These are phyloP conservation scores for Pterostichus madidus DNA, from an alignment of 2,888 invertebrate genomes.

Conservation along the genomic window DNA sequence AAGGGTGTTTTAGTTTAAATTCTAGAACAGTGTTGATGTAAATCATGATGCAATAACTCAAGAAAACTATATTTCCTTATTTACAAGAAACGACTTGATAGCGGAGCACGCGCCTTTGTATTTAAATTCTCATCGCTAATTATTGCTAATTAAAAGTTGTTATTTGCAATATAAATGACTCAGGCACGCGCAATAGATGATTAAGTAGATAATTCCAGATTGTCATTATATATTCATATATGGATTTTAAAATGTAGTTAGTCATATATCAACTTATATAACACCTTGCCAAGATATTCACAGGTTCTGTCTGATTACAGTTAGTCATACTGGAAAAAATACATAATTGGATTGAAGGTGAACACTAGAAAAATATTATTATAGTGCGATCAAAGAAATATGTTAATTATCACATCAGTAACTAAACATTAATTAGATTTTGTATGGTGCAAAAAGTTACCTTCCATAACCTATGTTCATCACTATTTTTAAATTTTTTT, in stretches of 20 bases:
- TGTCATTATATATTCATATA: conserved; percentile 59
- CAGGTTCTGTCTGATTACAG: conserved; percentile 42
- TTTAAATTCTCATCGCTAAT: conserved; percentile 57
- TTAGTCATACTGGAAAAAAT: conserved; percentile 50
- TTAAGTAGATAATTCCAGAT: conserved; percentile 57
- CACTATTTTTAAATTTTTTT: too few relatives aligned
- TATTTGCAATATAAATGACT: conserved; percentile 55
- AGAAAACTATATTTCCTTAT: neutral
- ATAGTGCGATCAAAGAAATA: conserved; percentile 3
- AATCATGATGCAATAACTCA: too few relatives aligned
- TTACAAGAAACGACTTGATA: conserved; percentile 18
- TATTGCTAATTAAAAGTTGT: conserved; percentile 59
- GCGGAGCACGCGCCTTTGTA: conserved; percentile 38
- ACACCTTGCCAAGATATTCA: conserved; percentile 37
- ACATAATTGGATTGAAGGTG: conserved; percentile 45
- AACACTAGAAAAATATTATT: conserved; percentile 29
- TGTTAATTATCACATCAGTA: neutral
- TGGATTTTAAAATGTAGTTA: conserved; percentile 52
- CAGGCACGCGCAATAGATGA: conserved; percentile 61
- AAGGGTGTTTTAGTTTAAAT: too few relatives aligned
- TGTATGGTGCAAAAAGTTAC: neutral
- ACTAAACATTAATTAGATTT: neutral
- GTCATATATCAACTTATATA: conserved; percentile 60
- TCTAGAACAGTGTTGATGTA: too few relatives aligned
- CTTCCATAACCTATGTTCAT: too few relatives aligned